These are phyloP conservation scores for Hemitrygon akajei DNA, from an alignment of 2,797 vertebrate genomes.

Conservation along the genomic window DNA sequence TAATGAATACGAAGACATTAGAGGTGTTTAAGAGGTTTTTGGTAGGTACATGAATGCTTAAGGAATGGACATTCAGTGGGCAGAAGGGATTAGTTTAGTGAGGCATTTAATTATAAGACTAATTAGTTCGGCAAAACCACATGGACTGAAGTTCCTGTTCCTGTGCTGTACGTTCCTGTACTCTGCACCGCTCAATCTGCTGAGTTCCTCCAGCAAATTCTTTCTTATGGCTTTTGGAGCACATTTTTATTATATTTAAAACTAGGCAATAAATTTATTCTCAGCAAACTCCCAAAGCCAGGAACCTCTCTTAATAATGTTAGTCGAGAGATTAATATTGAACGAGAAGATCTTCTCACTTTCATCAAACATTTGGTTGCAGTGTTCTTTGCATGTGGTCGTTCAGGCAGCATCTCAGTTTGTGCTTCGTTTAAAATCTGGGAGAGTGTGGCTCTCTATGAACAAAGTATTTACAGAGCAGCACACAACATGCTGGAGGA, in stretches of 20 bases:
- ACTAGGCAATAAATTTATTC: background rate
- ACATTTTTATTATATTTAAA: background rate
- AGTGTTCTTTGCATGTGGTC: background rate
- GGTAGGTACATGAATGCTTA: too few relatives aligned
- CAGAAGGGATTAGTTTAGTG: too few relatives aligned
- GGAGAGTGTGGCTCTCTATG: background rate
- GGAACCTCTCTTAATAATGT: background rate
- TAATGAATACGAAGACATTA: too few relatives aligned
- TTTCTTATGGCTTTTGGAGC: background rate
- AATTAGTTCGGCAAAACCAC: too few relatives aligned
- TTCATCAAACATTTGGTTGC: background rate
- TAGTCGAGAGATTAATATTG: background rate
- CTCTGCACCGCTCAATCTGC: too few relatives aligned
- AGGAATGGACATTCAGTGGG: too few relatives aligned
- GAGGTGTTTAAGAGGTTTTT: too few relatives aligned
- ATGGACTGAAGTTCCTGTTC: too few relatives aligned
- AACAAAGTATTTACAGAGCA: background rate
- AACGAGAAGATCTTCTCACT: background rate
- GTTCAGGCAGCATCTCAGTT: background rate
- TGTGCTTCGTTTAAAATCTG: background rate
- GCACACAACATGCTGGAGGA: too few relatives aligned
- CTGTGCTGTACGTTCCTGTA: too few relatives aligned
- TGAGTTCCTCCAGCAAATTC: too few relatives aligned
- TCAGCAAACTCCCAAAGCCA: background rate
- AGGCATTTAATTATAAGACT: too few relatives aligned